Percentiles rank a stretch among this genome's conserved stretches.
phyloP scores from a whole-genome alignment of 2,888 invertebrate species.

The Cephus spinipes region DNA sequence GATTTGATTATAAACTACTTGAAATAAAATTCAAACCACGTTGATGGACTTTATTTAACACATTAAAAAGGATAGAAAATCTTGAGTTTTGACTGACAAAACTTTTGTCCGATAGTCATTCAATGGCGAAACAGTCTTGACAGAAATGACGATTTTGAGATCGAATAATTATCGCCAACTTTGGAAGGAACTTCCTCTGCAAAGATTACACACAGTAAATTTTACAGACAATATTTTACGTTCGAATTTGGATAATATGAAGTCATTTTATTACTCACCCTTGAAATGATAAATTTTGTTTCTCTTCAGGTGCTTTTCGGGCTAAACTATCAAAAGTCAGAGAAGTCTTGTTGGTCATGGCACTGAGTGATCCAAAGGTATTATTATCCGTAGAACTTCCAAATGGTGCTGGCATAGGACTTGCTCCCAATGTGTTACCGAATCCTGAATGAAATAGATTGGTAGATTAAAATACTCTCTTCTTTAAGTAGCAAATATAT shows the following conservation, averaged over 20 bases:
- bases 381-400: constrained; percentile 47
- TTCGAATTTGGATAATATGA: constrained; percentile 9
- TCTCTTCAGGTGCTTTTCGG: constrained; percentile 51
- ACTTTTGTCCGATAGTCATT: not conserved
- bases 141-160: not conserved
- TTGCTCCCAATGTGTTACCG: constrained; percentile 36
- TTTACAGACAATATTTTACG: constrained; percentile 1
- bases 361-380: constrained; percentile 55
- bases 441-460: constrained; percentile 42
- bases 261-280: constrained; percentile 42
- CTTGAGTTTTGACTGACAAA: not conserved
- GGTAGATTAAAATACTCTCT: constrained; percentile 13
- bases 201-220: constrained; percentile 18
- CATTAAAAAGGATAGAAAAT: not conserved
- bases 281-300: constrained; percentile 53
- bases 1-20: not conserved
- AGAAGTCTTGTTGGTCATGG: constrained; percentile 22
- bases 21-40: not conserved
- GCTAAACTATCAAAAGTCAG: constrained; percentile 56
- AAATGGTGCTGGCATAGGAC: constrained; percentile 55
- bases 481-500: not conserved
- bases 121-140: not conserved
- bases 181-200: constrained; percentile 60
- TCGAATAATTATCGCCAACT: constrained; percentile 54
- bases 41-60: not conserved